phyloP scores from a whole-genome alignment of 2,888 invertebrate species.

The Dione vanillae region DNA sequence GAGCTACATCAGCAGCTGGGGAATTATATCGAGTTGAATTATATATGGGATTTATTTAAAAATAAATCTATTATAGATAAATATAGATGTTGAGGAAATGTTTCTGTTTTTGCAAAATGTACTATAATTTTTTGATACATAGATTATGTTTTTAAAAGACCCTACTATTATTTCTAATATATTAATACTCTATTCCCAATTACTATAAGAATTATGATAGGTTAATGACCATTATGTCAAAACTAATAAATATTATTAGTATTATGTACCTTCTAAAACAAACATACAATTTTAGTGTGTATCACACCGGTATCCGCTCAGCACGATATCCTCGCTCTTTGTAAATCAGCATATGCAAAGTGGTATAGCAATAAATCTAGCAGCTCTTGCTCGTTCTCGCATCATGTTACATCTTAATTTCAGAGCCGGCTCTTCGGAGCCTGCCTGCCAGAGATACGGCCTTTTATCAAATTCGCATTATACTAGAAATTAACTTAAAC shows the following conservation, averaged over 20 bases:
- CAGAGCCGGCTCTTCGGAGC: constrained; percentile 82
- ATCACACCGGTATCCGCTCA: constrained; percentile 62
- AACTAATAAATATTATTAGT: not conserved
- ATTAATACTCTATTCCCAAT: too few relatives aligned
- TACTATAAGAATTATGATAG: not conserved
- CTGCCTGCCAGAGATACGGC: constrained; percentile 81
- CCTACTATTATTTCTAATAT: too few relatives aligned
- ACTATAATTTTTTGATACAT: too few relatives aligned
- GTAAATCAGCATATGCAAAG: constrained; percentile 86
- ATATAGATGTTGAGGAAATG: not conserved
- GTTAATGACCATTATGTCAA: not conserved
- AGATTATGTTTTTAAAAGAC: too few relatives aligned
- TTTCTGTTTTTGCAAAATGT: too few relatives aligned
- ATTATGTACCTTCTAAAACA: not conserved
- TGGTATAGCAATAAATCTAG: constrained; percentile 85
- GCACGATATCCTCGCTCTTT: constrained; percentile 70
- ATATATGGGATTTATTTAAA: not conserved
- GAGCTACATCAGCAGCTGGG: constrained; percentile 72
- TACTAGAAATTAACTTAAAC: constrained; percentile 80
- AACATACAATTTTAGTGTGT: constrained; percentile 26
- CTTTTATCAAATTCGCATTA: constrained; percentile 84
- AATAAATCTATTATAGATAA: not conserved
- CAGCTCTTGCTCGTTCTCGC: constrained; percentile 85
- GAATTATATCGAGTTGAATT: constrained; percentile 65
- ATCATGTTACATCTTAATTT: constrained; percentile 86